Conservation (phyloP, 1,140 invertebrate genomes). For the Lepidurus arcticus region DNA sequence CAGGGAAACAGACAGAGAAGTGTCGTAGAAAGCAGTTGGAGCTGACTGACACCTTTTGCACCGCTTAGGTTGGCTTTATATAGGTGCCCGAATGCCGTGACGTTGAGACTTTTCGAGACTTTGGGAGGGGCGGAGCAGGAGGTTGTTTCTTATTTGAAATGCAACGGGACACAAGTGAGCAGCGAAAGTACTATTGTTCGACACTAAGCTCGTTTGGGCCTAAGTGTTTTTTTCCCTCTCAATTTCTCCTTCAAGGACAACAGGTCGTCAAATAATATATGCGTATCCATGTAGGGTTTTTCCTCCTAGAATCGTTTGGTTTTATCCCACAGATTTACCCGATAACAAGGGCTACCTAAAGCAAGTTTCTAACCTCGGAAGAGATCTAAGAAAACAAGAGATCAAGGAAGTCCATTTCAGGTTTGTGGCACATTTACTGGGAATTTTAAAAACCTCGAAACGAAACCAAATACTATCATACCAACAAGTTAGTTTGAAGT, state of each 20-base stretch:
- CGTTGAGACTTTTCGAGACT: not conserved
- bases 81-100: not conserved
- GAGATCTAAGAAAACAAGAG: no score
- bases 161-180: not conserved
- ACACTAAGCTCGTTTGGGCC: not conserved
- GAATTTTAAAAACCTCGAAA: no score
- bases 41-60: conserved; percentile 8
- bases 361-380: no score
- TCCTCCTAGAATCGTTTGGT: not conserved
- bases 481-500: no score
- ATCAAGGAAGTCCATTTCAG: no score
- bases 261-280: not conserved
- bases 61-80: not conserved
- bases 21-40: not conserved
- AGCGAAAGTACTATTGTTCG: not conserved
- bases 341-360: no score
- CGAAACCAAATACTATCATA: no score
- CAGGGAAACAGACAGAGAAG: not conserved
- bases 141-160: conserved; percentile 6
- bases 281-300: not conserved
- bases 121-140: not conserved
- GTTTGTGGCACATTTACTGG: no score
- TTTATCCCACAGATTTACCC: not conserved
- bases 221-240: conserved; percentile 5
- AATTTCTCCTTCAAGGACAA: conserved; percentile 6